Evolutionary conservation across 2,888 invertebrate genomes (phyloP), one percentile per base, ranked within the genome.

Genomic region (Magallana nippona): DNA sequence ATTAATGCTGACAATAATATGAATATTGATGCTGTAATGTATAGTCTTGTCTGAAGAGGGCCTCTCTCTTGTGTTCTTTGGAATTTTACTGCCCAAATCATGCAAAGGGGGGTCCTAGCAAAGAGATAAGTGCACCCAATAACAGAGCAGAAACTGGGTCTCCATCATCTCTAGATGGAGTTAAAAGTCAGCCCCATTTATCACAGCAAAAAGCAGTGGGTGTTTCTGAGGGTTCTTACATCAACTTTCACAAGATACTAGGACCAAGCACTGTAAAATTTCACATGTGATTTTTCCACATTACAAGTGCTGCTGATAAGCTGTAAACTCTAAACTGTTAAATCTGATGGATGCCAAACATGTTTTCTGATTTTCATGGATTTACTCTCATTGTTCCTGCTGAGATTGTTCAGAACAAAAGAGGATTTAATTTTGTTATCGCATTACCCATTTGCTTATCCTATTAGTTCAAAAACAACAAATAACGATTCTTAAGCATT

Each of bases 1-100:
- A 78, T 78, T 57, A 55, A 19, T 77, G 60, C 62, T 82, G 84
- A 78, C 82, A 82, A 55, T 60, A 32, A 57, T 80, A 81, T 78
- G 58, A 84, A 83, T 83, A 83, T 83, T 77, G 81, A 83, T 83
- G 83, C 62, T 27, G 78, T 55, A 78, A 78, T 55, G 78, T 55
- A 78, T 56, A 78, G 22, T 17, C 78, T 78, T 55, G 78, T 71
- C 71, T 71, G 71, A 71, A 71, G 71, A 27, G 71, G 71, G 71
- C 32, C 71, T 71, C 71, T 71, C 71, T 71, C 71, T 13, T 19
- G 22, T 22, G 15, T 71, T 71, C 71, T 22, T 11, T 22, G 71
- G 15, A 27, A 27, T 71, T 71, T 71, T 71, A 71, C 22, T 27
- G 71, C 71, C 71, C 71, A 71, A 71, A 71, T 71, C 71, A 71